phyloP scores from a whole-genome alignment of 2,888 invertebrate species.

The Carcina quercana region DNA sequence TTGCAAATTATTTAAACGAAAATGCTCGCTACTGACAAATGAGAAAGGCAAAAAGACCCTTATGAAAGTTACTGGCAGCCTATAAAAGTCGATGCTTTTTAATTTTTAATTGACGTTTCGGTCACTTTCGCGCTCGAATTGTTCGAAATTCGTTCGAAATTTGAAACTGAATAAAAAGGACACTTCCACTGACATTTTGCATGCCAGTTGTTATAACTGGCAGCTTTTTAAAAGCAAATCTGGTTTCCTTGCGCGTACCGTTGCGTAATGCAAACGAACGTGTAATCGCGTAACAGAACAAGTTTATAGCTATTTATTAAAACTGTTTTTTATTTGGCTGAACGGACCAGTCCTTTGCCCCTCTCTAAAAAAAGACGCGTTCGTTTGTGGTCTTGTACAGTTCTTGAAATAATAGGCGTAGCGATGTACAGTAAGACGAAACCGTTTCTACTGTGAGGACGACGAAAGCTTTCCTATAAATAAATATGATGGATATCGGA shows the following conservation, averaged over 20 bases:
- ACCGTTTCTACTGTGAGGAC: too few species aligned
- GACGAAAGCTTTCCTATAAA: too few species aligned
- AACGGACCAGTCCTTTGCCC: conserved; percentile 25
- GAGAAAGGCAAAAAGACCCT: too few species aligned
- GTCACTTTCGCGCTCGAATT: conserved; percentile 25
- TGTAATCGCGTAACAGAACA: conserved; percentile 19
- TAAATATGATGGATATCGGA: too few species aligned
- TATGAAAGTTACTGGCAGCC: too few species aligned
- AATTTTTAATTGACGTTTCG: conserved; percentile 30
- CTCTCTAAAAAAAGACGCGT: too few species aligned
- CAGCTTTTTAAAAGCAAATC: conserved; percentile 34
- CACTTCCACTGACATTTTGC: conserved; percentile 17
- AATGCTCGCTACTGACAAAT: too few species aligned
- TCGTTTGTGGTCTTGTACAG: too few species aligned
- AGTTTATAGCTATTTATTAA: conserved; percentile 21
- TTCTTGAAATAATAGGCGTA: too few species aligned
- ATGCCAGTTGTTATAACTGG: conserved; percentile 39
- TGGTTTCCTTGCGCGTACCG: conserved; percentile 43
- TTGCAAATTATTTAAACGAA: too few species aligned
- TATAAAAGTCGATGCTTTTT: conserved; percentile 11
- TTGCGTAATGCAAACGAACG: conserved; percentile 43
- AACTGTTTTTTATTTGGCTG: conserved; percentile 26
- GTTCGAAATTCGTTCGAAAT: conserved; percentile 11
- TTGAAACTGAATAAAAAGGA: conserved; percentile 16
- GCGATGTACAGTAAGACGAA: too few species aligned